Base-by-base conservation (phyloP, 1,140 invertebrate genomes). In the Bathynomus jamesi region DNA sequence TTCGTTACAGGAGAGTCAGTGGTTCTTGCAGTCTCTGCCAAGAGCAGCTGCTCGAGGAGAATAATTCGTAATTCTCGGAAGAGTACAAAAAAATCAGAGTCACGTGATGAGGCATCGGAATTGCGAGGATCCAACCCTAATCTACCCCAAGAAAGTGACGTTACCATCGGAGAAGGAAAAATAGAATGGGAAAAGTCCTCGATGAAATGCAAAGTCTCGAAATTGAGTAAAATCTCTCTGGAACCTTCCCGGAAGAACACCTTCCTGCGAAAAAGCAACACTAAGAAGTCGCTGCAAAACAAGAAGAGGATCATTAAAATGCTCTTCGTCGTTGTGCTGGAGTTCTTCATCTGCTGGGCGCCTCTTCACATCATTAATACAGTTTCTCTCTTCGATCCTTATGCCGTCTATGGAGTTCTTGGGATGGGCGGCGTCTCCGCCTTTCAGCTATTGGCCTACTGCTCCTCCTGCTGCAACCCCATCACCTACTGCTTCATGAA, bases 401-500 rank as follows among this genome's bases (percentile, higher is more conserved):
- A 87, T 2, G 83, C 86, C 64, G 85, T 93, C 29, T 91, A 91
- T 79, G 82, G 85, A 30, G 84, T 86, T 71, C 84, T 92, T 27
- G 90, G 89, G 1, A 86, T 87, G 24, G 88, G 87, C n/a, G 89
- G 88, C 13, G 87, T 94, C n/a, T 88, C 90, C 0, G 83, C 90
- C 0, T 86, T 95, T 0, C 92, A 94, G 67, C 83, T 96, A 7
- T 80, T 96, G 64, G 90, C 92, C 0, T 96, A 95, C 80, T 85
- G 90, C 60, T 93, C 91, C 0, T 91, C 89, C 0, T 96, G 93
- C 79, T 92, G 91, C 80, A 96, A 96, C 81, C 94, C 94, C 0
- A 93, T 96, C 78, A 96, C 93, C 0, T 96, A 95, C 80, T 95
- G 92, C 82, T 95, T 96, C 85, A 93, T 96, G 92, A 95, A 95